Conservation (phyloP, 2,797 vertebrate genomes). For the Leuciscus waleckii region DNA sequence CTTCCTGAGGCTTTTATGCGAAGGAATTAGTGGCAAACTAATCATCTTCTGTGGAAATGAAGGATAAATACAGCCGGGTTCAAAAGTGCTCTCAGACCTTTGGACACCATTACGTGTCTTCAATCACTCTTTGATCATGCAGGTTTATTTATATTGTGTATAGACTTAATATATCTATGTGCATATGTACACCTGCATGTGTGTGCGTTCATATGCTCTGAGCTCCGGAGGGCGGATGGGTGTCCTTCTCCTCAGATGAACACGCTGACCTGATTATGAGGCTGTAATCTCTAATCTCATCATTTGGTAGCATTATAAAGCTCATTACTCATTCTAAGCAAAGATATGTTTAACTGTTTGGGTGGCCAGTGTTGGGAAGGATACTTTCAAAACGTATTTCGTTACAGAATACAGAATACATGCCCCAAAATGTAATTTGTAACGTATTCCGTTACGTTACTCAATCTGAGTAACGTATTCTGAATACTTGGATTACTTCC, state of each 20-base stretch:
- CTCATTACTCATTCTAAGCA: conserved; percentile 49
- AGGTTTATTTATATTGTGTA: not conserved
- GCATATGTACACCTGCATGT: not conserved
- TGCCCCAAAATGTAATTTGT: too few species aligned
- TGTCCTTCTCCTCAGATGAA: conserved; percentile 46
- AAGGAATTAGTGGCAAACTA: conserved; percentile 19
- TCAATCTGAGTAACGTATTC: too few species aligned
- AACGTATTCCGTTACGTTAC: too few species aligned
- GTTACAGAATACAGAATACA: too few species aligned
- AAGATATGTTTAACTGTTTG: conserved; percentile 40
- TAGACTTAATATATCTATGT: not conserved
- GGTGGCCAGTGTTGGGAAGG: not conserved
- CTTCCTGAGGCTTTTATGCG: conserved; percentile 3
- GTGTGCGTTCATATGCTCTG: conserved; percentile 17
- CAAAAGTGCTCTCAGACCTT: conserved; percentile 5
- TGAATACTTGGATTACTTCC: too few species aligned
- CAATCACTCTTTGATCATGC: not conserved
- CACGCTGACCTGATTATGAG: conserved; percentile 55
- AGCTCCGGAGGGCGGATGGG: conserved; percentile 28
- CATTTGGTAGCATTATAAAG: conserved; percentile 54
- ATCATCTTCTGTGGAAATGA: conserved; percentile 24
- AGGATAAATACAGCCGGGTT: conserved; percentile 6
- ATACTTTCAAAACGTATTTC: too few species aligned
- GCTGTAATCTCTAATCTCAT: conserved; percentile 57
- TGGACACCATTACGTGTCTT: not conserved